phyloP scores from a whole-genome alignment of 2,888 invertebrate species.

The Aricia artaxerxes region DNA sequence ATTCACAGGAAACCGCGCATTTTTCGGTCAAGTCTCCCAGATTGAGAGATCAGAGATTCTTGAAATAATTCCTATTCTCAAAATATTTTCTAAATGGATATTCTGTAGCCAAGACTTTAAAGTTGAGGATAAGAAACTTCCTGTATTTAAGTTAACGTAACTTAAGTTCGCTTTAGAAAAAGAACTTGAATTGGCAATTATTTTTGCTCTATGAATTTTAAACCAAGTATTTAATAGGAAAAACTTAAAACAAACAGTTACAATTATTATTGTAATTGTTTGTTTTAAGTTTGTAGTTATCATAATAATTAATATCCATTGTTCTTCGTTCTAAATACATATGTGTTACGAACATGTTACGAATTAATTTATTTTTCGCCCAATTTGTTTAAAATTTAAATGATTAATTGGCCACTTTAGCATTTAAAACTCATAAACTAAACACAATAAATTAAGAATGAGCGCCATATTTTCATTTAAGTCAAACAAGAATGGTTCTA shows the following conservation, averaged over 20 bases:
- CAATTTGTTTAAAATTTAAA: not conserved
- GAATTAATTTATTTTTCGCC: not conserved
- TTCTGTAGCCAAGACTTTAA: too few relatives aligned
- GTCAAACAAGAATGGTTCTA: constrained; percentile 8
- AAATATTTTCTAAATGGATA: too few relatives aligned
- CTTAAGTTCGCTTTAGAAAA: too few relatives aligned
- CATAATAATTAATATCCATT: not conserved
- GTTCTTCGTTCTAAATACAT: not conserved
- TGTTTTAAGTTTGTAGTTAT: too few relatives aligned
- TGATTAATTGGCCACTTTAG: not conserved
- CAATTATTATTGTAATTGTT: too few relatives aligned
- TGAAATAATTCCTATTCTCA: too few relatives aligned
- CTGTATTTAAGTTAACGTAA: too few relatives aligned
- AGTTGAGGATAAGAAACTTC: too few relatives aligned
- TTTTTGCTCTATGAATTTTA: not conserved
- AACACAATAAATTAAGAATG: not conserved
- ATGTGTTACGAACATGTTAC: not conserved
- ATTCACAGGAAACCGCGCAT: not conserved
- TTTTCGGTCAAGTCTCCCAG: not conserved
- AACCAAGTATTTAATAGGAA: not conserved
- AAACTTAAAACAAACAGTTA: not conserved
- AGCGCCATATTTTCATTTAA: not conserved
- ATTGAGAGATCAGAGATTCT: too few relatives aligned
- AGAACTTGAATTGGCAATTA: not conserved
- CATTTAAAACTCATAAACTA: not conserved